Conservation (phyloP, 1,140 invertebrate species). For the Chymomyza costata region DNA sequence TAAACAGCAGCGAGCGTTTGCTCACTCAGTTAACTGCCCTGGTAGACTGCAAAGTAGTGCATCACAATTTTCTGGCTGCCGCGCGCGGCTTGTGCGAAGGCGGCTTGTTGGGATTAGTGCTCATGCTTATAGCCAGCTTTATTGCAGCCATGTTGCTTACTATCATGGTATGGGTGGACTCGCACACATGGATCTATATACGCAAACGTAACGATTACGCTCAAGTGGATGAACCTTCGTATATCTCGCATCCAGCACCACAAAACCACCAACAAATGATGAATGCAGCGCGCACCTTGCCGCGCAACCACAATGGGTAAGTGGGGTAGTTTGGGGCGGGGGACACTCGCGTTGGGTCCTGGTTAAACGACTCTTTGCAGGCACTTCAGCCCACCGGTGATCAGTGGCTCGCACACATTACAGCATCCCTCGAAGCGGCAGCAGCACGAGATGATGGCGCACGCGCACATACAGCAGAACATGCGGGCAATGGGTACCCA, state of each 20-base stretch:
- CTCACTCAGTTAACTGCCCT: slow-evolving; percentile 80
- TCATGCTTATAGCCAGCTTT: slow-evolving; percentile 90
- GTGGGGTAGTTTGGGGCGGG: slow-evolving; percentile 25
- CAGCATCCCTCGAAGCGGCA: slow-evolving; percentile 73
- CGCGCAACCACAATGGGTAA: slow-evolving; percentile 75
- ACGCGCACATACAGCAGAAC: slow-evolving; percentile 74
- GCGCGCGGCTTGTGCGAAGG: slow-evolving; percentile 87
- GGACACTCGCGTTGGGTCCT: slow-evolving; percentile 20
- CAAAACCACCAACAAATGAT: slow-evolving; percentile 75
- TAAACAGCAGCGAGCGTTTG: slow-evolving; percentile 81
- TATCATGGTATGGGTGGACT: slow-evolving; percentile 93
- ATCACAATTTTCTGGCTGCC: slow-evolving; percentile 86
- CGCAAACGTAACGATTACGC: slow-evolving; percentile 80
- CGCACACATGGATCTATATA: slow-evolving; percentile 97
- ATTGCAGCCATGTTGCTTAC: slow-evolving; percentile 91
- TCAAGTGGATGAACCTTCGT: slow-evolving; percentile 73
- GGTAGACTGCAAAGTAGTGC: slow-evolving; percentile 87
- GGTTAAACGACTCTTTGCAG: slow-evolving; percentile 39
- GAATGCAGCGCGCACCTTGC: slow-evolving; percentile 71
- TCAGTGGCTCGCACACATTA: slow-evolving; percentile 73
- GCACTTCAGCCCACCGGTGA: slow-evolving; percentile 74
- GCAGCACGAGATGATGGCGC: slow-evolving; percentile 75
- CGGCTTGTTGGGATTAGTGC: slow-evolving; percentile 85
- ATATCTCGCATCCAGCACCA: slow-evolving; percentile 71
- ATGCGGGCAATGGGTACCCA: slow-evolving; percentile 77